Base-by-base conservation (phyloP, 2,797 vertebrate species). In the Rhinophrynus dorsalis region DNA sequence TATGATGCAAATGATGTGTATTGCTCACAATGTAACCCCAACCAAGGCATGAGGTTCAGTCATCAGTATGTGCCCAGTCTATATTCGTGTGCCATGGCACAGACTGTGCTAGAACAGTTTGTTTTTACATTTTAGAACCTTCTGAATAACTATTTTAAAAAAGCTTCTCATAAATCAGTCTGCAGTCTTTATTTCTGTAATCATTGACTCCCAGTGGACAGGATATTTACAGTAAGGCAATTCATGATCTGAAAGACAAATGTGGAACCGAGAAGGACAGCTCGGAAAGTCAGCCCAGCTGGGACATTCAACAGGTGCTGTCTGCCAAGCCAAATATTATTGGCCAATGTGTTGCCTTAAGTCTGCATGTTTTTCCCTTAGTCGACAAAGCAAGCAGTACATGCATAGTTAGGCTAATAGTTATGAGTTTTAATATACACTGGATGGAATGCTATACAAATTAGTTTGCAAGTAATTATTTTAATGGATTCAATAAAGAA, bases 161-260 rank as follows among this genome's bases (percentile, higher is more conserved):
- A 6, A 20, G 15, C 35, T 73, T 73, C 54, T 40, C 44, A 73
- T 72, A 50, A 64, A 65, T 65, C 69, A 58, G 69, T 65, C 69
- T 72, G 60, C 44, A 30, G 24, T 18, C 60, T 7, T 12, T 56
- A 64, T 50, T 71, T 13, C 23, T 48, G 57, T 20, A 37, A 40
- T 58, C 11, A 21, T 20, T 42, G 12, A 24, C 35, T 65, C 42
- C 44, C 33, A 52, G 51, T 57, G 52, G 33, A 42, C 24, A 50
- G 42, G 45, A 58, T 63, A 64, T 64, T 71, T 71, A 65, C 69
- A 50, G 69, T 65, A 72, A 65, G 44, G 20, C 26, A 56, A 40
- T 26, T 40, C 23, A 65, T 38, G 52, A 62, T 70, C 21, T 56
- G 29, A 70, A 29, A 54, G 56, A 50, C 61, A 65, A 65, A 72